These are phyloP conservation scores for Temnothorax rugatulus DNA, from an alignment of 2,888 invertebrate species.

Conservation along the genomic window DNA sequence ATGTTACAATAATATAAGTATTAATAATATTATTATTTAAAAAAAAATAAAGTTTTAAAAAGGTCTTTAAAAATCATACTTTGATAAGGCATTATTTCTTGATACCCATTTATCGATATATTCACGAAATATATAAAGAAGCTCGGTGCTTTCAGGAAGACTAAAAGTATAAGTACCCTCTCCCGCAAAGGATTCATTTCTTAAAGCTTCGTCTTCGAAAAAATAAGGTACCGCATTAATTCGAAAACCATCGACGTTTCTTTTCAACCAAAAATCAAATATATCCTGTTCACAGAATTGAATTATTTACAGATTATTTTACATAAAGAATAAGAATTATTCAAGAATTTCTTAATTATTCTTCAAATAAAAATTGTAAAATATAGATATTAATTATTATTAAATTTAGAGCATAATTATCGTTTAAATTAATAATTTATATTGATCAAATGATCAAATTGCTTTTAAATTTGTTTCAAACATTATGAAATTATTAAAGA, in stretches of 20 bases:
- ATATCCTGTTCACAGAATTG: constrained; percentile 65
- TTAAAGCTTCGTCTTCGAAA: constrained; percentile 72
- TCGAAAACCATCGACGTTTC: constrained; percentile 79
- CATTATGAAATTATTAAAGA: not conserved
- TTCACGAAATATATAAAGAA: constrained; percentile 75
- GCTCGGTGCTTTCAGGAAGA: constrained; percentile 67
- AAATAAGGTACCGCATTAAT: constrained; percentile 75
- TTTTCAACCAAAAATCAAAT: constrained; percentile 78
- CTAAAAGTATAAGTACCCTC: constrained; percentile 57
- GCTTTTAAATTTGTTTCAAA: not conserved
- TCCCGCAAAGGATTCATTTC: constrained; percentile 60
- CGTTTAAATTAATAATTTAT: not conserved
- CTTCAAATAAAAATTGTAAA: not conserved
- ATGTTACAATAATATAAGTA: constrained; percentile 8
- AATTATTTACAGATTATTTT: constrained; percentile 25
- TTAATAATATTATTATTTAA: not conserved
- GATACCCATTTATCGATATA: constrained; percentile 76
- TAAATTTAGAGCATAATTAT: not conserved
- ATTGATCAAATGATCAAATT: not conserved
- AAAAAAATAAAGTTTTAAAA: not conserved
- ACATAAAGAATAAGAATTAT: not conserved
- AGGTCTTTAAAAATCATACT: constrained; percentile 68
- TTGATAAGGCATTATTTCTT: constrained; percentile 70
- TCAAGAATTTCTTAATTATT: not conserved
- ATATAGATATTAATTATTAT: not conserved